Evolutionary conservation across 1,140 invertebrate genomes (phyloP), one percentile per base, ranked within the genome.

Genomic region (Callitettix versicolor): DNA sequence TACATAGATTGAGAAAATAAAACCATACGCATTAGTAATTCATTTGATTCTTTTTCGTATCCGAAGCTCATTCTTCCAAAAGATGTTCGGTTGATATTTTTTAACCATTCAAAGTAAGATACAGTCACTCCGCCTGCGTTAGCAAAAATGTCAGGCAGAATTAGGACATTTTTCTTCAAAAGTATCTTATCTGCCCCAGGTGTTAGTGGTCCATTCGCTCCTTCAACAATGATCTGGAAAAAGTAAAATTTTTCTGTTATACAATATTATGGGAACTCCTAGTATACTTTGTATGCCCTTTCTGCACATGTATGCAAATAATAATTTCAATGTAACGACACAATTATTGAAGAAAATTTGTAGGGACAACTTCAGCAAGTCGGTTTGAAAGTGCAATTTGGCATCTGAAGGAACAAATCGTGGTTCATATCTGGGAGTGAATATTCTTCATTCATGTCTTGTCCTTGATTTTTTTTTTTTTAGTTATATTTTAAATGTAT

Each of bases 171-270:
- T 65, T 86, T 86, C 41, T 96, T 86, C 56, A 94, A 81, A 6
- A 99, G 79, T 67, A 99, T 95, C 67, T 91, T 85, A 69, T 99
- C 95, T 15, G 94, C 97, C 26, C 91, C 94, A 1, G 94, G 93
- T 2, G 96, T 99, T 0, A 91, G 98, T 44, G 96, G 96, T 14
- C 97, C 96, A 74, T 99, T 99, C 64, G 96, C 96, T 65, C 94
- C 96, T 74, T 99, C 96, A 7, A 91, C 94, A 68, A 98, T 92
- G 59, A 63, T 62, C 62, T 63, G 90, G 89, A 17, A 92, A 89
- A 69, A 30, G 26, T 30, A 30, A 30, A 30, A n/a, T n/a, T n/a
- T n/a, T n/a, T n/a, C n/a, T n/a, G n/a, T n/a, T n/a, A n/a, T 36
- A 36, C n/a, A 36, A 36, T n/a, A 36, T 9, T 36, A n/a, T 36